Evolutionary conservation across 1,140 invertebrate species (phyloP), one percentile per base, ranked within the genome.

Genomic region (Popillia japonica): DNA sequence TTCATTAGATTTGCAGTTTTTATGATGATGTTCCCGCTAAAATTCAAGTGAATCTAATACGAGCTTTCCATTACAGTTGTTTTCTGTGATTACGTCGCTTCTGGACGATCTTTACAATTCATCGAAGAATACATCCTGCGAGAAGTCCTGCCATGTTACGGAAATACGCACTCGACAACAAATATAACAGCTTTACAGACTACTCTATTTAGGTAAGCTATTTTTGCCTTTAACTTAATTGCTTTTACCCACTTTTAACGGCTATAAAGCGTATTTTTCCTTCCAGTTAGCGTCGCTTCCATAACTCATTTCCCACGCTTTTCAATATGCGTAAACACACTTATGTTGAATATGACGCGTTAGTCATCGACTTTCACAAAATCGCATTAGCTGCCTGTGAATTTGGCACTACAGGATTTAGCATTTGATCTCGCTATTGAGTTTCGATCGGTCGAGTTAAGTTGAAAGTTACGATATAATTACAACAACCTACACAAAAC

Each of bases 171-270:
- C 86, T 94, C 95, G 0, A 95, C 95, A 3, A 93, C 94, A 6
- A 93, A 93, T 55, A 92, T 96, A 80, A 96, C 95, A 34, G 95
- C 95, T 40, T 88, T 96, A 68, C 96, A 98, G 87, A 95, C 95
- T 10, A 95, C 95, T 74, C 88, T 96, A 40, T 97, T 95, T 88
- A 92, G 95, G 92, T 96, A 89, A 89, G 84, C 9, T 1, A 34
- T 20, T 55, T 55, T 55, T 55, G 11, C 48, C 17, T 55, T 17
- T n/a, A 55, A 17, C 17, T 17, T 7, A 55, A 17, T 55, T 17
- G 48, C 48, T 55, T 17, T 55, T 55, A 55, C 48, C 14, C 14
- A 17, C 14, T 17, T 55, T n/a, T 3, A 55, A 55, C 14, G 17
- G 48, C 14, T 48, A 48, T 48, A 34, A 34, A 34, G 4, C 27